Percentiles rank a stretch among this genome's conserved stretches.
These are phyloP conservation scores for Cynaeus angustus DNA, from an alignment of 2,888 invertebrate genomes.

Conservation along the genomic window DNA sequence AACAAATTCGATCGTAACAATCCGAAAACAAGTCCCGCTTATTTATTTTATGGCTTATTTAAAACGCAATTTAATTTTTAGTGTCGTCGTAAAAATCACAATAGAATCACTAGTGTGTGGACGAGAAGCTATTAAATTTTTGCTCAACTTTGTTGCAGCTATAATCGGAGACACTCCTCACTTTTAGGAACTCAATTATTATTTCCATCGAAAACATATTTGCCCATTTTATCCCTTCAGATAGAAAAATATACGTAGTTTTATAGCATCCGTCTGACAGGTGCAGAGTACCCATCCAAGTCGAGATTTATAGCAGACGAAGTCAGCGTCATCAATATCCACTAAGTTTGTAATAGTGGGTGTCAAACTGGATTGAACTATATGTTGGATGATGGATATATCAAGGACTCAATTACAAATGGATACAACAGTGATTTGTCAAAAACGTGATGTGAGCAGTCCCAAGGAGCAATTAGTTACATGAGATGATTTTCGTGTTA, in stretches of 20 bases:
- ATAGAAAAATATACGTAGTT: conserved; percentile 41
- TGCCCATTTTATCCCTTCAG: conserved; percentile 27
- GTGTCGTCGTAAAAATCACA: too few relatives aligned
- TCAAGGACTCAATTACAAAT: conserved; percentile 43
- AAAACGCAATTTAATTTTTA: too few relatives aligned
- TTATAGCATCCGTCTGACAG: conserved; percentile 39
- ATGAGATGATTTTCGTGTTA: not conserved
- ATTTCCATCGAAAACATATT: conserved; percentile 21
- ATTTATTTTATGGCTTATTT: too few relatives aligned
- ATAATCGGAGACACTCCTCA: not conserved
- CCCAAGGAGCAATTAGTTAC: conserved; percentile 3
- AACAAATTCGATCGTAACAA: too few relatives aligned
- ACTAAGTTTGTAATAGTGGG: conserved; percentile 54
- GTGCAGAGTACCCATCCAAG: conserved; percentile 39
- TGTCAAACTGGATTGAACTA: conserved; percentile 51
- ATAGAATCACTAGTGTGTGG: not conserved
- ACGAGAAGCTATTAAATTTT: not conserved
- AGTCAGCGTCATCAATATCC: conserved; percentile 55
- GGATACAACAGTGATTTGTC: conserved; percentile 31
- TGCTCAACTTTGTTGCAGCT: not conserved
- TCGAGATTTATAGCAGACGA: conserved; percentile 47
- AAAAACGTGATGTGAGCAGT: conserved; percentile 11
- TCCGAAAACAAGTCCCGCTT: too few relatives aligned
- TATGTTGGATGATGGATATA: conserved; percentile 44
- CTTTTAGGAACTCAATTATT: not conserved